Evolutionary conservation across 2,888 invertebrate species (phyloP).

Genomic region (Chelonus formosanus): DNA sequence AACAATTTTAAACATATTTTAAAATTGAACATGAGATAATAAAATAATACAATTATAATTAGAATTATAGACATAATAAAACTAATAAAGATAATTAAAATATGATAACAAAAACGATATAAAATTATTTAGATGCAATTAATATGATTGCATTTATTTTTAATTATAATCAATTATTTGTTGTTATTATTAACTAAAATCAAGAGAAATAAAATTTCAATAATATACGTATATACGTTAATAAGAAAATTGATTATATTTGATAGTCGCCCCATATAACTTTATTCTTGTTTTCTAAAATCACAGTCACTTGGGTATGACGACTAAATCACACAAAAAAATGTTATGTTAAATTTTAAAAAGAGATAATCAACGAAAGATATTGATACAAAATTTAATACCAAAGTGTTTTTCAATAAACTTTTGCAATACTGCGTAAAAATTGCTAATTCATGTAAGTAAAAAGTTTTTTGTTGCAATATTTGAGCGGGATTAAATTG

Average conservation of each 20-base stretch:
- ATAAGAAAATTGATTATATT: conserved; percentile 34
- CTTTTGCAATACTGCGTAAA: conserved; percentile 47
- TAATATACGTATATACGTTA: conserved; percentile 42
- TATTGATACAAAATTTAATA: conserved; percentile 33
- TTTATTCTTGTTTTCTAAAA: conserved; percentile 57
- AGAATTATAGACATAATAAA: conserved; percentile 46
- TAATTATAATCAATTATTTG: no score
- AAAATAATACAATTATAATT: conserved; percentile 52
- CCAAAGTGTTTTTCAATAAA: conserved; percentile 42
- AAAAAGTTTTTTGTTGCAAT: conserved; percentile 55
- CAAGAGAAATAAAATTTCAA: conserved; percentile 30
- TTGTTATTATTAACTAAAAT: conserved; percentile 19
- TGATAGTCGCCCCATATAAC: conserved; percentile 53
- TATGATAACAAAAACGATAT: conserved; percentile 48
- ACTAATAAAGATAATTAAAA: conserved; percentile 35
- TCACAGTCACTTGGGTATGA: conserved; percentile 58
- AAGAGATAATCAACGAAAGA: conserved; percentile 33
- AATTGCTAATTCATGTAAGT: conserved; percentile 51
- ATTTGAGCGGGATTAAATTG: conserved; percentile 31
- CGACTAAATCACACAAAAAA: conserved; percentile 51
- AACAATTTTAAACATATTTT: conserved; percentile 59
- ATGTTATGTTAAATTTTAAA: conserved; percentile 21
- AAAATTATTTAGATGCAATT: no score
- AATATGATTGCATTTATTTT: no score
- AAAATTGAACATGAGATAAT: conserved; percentile 55